Evolutionary conservation across 1,140 invertebrate genomes (phyloP).

Genomic region (Lasaia peninsularis): DNA sequence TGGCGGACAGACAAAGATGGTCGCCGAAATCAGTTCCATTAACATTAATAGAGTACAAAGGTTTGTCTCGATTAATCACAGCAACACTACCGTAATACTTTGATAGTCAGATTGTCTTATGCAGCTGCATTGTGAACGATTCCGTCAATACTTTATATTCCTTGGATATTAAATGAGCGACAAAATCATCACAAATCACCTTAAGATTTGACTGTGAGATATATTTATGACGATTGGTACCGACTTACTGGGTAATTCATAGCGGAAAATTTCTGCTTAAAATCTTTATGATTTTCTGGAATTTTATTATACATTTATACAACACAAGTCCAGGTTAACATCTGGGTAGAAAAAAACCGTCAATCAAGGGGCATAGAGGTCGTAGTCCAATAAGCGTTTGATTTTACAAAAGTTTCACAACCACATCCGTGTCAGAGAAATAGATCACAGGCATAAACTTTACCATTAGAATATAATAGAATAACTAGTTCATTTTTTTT

Average conservation of each 20-base stretch:
- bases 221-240: constrained; percentile 58
- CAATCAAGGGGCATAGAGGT: neutral
- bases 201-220: constrained; percentile 75
- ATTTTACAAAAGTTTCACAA: neutral
- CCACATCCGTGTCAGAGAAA: too few species aligned
- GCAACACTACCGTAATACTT: constrained; percentile 42
- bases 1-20: neutral
- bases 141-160: constrained; percentile 72
- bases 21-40: neutral
- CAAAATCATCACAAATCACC: constrained; percentile 76
- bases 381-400: neutral
- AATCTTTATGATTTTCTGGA: constrained; percentile 11
- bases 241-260: constrained; percentile 46
- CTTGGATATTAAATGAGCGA: constrained; percentile 75
- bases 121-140: constrained; percentile 63
- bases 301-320: constrained; percentile 15
- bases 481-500: too few species aligned
- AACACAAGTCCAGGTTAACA: constrained; percentile 4
- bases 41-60: constrained; percentile 22
- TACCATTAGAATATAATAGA: too few species aligned
- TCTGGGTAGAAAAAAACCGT: neutral
- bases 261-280: constrained; percentile 50
- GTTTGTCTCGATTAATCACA: constrained; percentile 31
- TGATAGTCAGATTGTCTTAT: constrained; percentile 65
- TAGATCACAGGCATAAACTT: too few species aligned